Percentiles rank a stretch among this genome's conserved stretches.
Evolutionary conservation across 2,113 vertebrate genomes (phyloP).

Genomic region (Cyrtonyx montezumae): DNA sequence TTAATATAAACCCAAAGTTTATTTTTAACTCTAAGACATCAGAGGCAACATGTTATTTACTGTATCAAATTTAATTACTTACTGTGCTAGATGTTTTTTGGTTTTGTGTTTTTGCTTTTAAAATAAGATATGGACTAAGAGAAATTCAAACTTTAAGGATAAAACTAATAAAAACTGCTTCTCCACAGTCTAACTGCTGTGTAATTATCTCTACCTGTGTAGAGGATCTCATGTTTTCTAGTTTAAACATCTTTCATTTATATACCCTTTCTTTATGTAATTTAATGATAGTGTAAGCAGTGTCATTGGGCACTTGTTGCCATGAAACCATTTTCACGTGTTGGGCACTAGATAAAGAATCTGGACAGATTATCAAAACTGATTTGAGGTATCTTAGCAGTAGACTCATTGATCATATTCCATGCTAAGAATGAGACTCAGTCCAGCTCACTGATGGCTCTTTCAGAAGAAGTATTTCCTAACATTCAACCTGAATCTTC

Average conservation of each 20-base stretch:
- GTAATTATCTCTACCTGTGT: background rate
- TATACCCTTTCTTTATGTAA: background rate
- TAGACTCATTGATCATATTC: background rate
- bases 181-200: background rate
- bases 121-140: background rate
- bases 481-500: too few relatives aligned
- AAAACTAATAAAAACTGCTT: background rate
- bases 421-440: background rate
- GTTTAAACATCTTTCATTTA: background rate
- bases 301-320: background rate
- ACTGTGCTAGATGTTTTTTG: background rate
- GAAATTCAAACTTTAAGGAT: background rate
- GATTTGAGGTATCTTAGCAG: background rate
- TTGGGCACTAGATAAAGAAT: background rate
- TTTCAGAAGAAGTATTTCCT: too few relatives aligned
- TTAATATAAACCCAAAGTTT: background rate
- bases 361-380: background rate
- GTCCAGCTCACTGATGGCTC: background rate
- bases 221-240: background rate
- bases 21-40: background rate
- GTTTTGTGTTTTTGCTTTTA: background rate
- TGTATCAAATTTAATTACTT: background rate
- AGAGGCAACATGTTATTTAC: background rate
- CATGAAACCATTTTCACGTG: background rate
- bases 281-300: background rate